A percentile compares a stretch with the other conserved stretches of the same genome.
Evolutionary conservation across 2,888 invertebrate species (phyloP).

Genomic region (Heliconius ethilla): DNA sequence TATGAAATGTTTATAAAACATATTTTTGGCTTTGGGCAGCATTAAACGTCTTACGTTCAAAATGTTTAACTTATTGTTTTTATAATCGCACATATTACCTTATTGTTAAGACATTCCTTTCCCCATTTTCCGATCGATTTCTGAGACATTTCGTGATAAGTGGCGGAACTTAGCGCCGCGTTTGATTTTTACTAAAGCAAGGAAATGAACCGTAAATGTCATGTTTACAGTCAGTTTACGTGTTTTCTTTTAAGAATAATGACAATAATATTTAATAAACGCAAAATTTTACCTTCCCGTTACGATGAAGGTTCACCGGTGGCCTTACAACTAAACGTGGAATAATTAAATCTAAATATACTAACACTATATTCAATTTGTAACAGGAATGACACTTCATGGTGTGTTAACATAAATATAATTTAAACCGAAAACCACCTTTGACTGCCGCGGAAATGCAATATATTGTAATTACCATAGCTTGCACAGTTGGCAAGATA

Average conservation of each 20-base stretch:
- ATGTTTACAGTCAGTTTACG: too few relatives aligned
- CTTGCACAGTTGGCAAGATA: background rate
- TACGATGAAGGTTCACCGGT: background rate
- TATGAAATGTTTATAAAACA: too few relatives aligned
- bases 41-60: rapidly evolving
- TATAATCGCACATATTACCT: too few relatives aligned
- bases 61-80: too few relatives aligned
- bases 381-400: slow-evolving; percentile 16
- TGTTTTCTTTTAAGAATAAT: background rate
- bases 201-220: background rate
- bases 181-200: background rate
- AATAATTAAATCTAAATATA: slow-evolving; percentile 3
- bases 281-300: background rate
- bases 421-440: background rate
- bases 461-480: background rate
- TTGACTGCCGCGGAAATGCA: background rate
- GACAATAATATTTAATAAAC: background rate
- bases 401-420: background rate
- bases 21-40: too few relatives aligned
- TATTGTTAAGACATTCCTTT: background rate
- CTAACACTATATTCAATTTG: background rate
- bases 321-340: background rate
- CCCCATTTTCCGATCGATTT: background rate
- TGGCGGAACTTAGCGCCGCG: background rate
- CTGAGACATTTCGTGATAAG: background rate